phyloP scores from a whole-genome alignment of 1,140 invertebrate genomes.

The Dreissena polymorpha region DNA sequence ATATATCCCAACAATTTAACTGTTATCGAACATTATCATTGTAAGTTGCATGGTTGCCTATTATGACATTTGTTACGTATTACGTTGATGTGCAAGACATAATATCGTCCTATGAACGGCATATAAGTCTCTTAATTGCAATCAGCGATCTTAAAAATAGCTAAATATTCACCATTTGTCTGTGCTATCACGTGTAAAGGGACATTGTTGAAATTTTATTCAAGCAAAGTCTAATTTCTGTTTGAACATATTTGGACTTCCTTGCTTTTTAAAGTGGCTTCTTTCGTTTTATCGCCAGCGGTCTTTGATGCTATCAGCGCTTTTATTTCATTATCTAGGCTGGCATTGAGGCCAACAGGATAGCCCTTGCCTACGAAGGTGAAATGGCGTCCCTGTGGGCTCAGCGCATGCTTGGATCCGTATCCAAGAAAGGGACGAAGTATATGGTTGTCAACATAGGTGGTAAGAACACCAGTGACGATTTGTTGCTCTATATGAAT shows the following conservation, averaged over 20 bases:
- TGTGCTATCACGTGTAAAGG: too few species aligned
- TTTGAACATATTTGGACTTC: too few species aligned
- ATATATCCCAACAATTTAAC: background rate
- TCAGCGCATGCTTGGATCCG: background rate
- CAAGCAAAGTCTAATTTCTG: too few species aligned
- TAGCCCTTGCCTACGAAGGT: constrained; percentile 13
- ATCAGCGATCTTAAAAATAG: background rate
- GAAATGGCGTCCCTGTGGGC: constrained; percentile 39
- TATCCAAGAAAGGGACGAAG: background rate
- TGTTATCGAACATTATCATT: background rate
- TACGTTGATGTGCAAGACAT: background rate
- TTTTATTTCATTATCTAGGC: constrained; percentile 5
- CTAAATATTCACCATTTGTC: too few species aligned
- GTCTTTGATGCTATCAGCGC: too few species aligned
- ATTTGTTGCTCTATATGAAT: background rate
- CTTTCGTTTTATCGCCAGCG: too few species aligned
- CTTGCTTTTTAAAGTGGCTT: too few species aligned
- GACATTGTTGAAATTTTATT: too few species aligned
- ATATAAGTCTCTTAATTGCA: background rate
- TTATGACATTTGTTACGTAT: background rate
- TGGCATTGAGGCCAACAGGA: background rate
- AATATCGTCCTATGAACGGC: background rate
- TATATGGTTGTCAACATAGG: constrained; percentile 38
- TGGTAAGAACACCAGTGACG: background rate
- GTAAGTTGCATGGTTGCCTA: background rate